Evolutionary conservation across 2,113 vertebrate species (phyloP).

Genomic region (Poeciliopsis occidentalis): DNA sequence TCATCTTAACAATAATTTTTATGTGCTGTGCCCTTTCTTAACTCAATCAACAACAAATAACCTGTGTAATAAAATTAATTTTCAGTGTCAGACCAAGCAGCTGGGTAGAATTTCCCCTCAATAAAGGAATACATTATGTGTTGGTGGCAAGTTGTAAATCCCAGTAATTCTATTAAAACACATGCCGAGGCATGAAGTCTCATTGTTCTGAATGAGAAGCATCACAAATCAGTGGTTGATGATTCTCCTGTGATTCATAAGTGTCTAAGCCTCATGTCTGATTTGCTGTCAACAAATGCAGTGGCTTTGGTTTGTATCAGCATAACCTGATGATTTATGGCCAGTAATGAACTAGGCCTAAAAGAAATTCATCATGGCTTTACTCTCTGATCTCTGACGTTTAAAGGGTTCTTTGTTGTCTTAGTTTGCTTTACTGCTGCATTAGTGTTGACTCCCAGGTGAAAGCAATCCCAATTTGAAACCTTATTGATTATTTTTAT

Average conservation of each 20-base stretch:
- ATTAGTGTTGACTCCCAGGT: not conserved
- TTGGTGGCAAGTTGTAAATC: constrained; percentile 52
- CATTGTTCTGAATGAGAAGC: not conserved
- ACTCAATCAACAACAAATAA: not conserved
- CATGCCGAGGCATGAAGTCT: constrained; percentile 1
- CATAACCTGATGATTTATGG: not conserved
- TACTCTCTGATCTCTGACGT: not conserved
- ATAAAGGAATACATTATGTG: constrained; percentile 53
- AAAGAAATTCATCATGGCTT: not conserved
- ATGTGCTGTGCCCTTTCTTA: not conserved
- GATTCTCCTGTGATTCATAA: constrained; percentile 7
- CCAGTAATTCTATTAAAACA: constrained; percentile 24
- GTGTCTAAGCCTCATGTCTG: not conserved
- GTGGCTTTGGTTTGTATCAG: not conserved
- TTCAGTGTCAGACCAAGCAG: constrained; percentile 33
- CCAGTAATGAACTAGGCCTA: not conserved
- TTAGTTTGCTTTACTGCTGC: not conserved
- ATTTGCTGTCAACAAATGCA: not conserved
- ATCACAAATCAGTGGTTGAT: not conserved
- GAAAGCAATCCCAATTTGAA: not conserved
- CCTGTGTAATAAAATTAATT: not conserved
- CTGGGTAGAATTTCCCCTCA: constrained; percentile 57
- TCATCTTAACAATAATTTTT: too few relatives aligned
- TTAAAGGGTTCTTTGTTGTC: not conserved
- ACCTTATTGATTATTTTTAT: not conserved